Conservation (phyloP, 1,140 invertebrate species). For the Cylas formicarius region DNA sequence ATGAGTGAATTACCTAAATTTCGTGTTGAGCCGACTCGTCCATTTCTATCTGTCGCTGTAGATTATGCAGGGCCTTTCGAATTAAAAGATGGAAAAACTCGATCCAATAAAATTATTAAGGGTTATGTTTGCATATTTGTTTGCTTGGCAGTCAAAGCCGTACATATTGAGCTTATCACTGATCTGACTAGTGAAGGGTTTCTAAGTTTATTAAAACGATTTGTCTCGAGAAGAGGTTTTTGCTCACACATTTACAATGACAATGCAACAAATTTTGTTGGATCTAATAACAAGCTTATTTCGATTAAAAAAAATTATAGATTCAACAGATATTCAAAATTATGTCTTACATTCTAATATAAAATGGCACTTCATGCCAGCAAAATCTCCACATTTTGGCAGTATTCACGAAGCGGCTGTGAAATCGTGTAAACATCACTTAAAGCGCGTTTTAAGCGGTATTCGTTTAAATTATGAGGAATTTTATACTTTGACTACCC, state of each 20-base stretch:
- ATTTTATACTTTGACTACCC: slow-evolving; percentile 27
- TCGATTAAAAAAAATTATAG: slow-evolving; percentile 2
- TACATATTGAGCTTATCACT: slow-evolving; percentile 12
- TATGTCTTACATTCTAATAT: slow-evolving; percentile 7
- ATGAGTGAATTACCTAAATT: slow-evolving; percentile 38
- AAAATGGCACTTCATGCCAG: slow-evolving; percentile 41
- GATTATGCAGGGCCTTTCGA: slow-evolving; percentile 22
- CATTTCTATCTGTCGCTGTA: slow-evolving; percentile 32
- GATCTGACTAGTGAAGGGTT: slow-evolving; percentile 9
- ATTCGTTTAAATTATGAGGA: slow-evolving; percentile 33
- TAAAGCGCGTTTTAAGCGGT: slow-evolving; percentile 25
- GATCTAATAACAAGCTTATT: slow-evolving; percentile 7
- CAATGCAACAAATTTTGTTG: slow-evolving; percentile 15
- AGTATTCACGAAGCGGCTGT: slow-evolving; percentile 39
- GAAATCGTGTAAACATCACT: slow-evolving; percentile 24
- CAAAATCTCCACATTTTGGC: slow-evolving; percentile 33
- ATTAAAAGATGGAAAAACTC: slow-evolving; percentile 10
- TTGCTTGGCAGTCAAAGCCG: slow-evolving; percentile 15
- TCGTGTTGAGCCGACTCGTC: slow-evolving; percentile 24
- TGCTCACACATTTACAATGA: slow-evolving; percentile 28
- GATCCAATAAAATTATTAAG: slow-evolving; percentile 7
- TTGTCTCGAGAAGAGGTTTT: slow-evolving; percentile 31
- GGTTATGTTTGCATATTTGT: slow-evolving; percentile 15
- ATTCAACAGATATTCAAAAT: not conserved
- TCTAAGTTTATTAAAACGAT: slow-evolving; percentile 29